Evolutionary conservation across 2,888 invertebrate species (phyloP).

Genomic region (Chrysopilus asiliformis): DNA sequence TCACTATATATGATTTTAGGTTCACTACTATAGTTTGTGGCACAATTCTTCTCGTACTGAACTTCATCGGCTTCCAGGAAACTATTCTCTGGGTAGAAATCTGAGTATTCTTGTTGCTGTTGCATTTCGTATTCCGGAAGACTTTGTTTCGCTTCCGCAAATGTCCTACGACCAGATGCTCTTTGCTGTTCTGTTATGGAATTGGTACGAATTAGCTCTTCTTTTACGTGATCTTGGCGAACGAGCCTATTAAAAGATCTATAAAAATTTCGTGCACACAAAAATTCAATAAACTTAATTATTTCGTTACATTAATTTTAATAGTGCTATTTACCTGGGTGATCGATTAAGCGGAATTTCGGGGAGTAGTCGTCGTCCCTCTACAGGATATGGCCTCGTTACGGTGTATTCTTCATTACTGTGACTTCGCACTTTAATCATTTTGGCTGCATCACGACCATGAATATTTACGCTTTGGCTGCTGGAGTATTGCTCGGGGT

Average conservation of each 20-base stretch:
- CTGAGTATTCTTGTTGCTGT: slow-evolving; percentile 23
- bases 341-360: slow-evolving; percentile 28
- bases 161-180: slow-evolving; percentile 22
- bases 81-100: slow-evolving; percentile 28
- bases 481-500: slow-evolving; percentile 30
- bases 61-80: slow-evolving; percentile 31
- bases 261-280: too few relatives aligned
- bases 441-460: slow-evolving; percentile 30
- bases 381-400: slow-evolving; percentile 21
- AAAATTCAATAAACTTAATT: too few relatives aligned
- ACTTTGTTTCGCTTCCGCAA: slow-evolving; percentile 33
- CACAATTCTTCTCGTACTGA: slow-evolving; percentile 28
- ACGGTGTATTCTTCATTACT: slow-evolving; percentile 35
- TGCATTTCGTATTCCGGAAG: slow-evolving; percentile 27
- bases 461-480: slow-evolving; percentile 33
- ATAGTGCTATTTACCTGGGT: slow-evolving; percentile 19
- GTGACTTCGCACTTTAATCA: slow-evolving; percentile 35
- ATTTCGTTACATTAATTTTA: too few relatives aligned
- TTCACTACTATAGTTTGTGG: slow-evolving; percentile 28
- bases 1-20: slow-evolving; percentile 31
- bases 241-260: slow-evolving; percentile 31
- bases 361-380: slow-evolving; percentile 28
- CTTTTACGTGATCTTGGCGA: slow-evolving; percentile 32
- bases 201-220: slow-evolving; percentile 18
- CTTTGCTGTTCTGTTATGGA: slow-evolving; percentile 9